Evolutionary conservation across 2,797 vertebrate genomes (phyloP), one percentile per base, ranked within the genome.

Genomic region (Sebastes oblongus): DNA sequence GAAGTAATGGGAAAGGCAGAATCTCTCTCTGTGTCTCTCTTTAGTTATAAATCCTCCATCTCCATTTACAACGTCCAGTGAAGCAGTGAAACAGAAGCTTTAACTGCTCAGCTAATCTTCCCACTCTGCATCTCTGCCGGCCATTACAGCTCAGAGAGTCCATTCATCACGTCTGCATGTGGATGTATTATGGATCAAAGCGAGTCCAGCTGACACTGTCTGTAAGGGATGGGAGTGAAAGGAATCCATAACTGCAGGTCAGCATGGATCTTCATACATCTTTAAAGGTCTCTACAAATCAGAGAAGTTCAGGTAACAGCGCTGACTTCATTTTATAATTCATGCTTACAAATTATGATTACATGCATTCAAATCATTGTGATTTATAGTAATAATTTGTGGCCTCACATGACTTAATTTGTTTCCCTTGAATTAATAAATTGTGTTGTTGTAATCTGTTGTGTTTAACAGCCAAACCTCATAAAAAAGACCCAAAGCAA

Each of bases 51-150:
- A 90, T 88, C 76, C 62, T 39, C 36, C 30, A 9, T 74, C 67
- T 76, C 77, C 80, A 80, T 89, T 86, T 75, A 56, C 70, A 77
- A 46, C n/a, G 34, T 68, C 78, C 62, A 73, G 70, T 34, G 27
- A 67, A 46, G 82, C 88, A 71, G 81, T 13, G 72, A 74, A 82
- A 81, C 80, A 80, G 73, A 69, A 46, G 87, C 77, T 80, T 74
- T 70, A 86, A 78, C 64, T 66, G 55, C 64, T 64, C 60, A 16
- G 39, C 73, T 73, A 79, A 89, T 92, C 80, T 79, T 36, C 76
- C 77, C 69, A 10, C 76, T 78, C 83, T 84, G 81, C 80, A 70
- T 85, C 73, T 86, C 60, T 55, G 64, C 59, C 8, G 24, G 62
- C 77, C 81, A 27, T 88, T 77, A 86, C 14, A 10, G 64, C 34